phyloP scores from a whole-genome alignment of 2,113 vertebrate genomes.

The Castor canadensis region DNA sequence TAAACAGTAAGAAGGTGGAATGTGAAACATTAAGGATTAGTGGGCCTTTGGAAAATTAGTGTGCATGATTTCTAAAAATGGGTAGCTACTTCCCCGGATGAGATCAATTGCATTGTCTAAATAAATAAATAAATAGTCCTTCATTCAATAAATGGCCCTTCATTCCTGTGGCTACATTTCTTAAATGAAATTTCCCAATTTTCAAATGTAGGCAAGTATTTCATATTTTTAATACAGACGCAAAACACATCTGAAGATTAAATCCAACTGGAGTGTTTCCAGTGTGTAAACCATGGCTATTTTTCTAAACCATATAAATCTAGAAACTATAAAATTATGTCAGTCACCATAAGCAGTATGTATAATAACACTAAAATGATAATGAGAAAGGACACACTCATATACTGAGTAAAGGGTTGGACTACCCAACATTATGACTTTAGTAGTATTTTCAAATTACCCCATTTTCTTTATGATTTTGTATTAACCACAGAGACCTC shows the following conservation, averaged over 20 bases:
- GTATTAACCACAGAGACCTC: neutral
- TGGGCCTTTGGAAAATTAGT: neutral
- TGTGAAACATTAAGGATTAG: rapidly evolving
- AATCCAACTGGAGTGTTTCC: neutral
- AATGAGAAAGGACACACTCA: neutral
- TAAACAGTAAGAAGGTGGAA: neutral
- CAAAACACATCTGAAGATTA: neutral
- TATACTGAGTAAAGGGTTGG: neutral
- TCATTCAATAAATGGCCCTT: too few relatives aligned
- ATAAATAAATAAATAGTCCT: neutral
- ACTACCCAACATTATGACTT: neutral
- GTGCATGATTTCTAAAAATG: neutral
- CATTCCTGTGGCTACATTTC: neutral
- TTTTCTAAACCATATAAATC: neutral
- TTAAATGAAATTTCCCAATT: neutral
- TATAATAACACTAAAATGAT: neutral
- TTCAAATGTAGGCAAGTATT: neutral
- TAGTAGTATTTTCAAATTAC: neutral
- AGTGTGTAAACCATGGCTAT: neutral
- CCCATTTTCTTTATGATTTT: neutral
- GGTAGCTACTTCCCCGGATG: neutral
- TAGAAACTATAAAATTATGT: neutral
- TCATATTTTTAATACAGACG: neutral
- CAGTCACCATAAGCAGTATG: neutral
- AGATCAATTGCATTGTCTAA: neutral